Evolutionary conservation across 2,113 vertebrate genomes (phyloP), one percentile per base, ranked within the genome.

Genomic region (Panurus biarmicus): DNA sequence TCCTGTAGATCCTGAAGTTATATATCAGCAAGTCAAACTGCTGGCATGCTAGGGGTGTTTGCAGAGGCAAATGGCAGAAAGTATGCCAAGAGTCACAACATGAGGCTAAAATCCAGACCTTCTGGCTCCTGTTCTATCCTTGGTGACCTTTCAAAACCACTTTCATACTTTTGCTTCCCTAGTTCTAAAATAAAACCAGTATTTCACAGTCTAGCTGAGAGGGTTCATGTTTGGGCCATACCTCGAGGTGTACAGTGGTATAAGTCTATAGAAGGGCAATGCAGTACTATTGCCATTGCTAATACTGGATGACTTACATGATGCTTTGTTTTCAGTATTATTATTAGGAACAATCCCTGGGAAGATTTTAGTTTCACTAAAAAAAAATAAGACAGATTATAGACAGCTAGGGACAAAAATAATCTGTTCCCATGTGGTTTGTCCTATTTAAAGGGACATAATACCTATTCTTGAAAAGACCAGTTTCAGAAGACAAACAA

Each of bases 291-390:
- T 66, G 56, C 58, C 33, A 40, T 35, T 88, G 82, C 54, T 67
- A 35, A 56, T 77, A 42, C 70, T 58, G 33, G 15, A 19, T 11
- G 35, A 85, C 35, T 96, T 82, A 85, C 24, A 76, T 1, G 23
- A 93, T 14, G 4, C 67, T 91, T 95, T 74, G 50, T 85, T 82
- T 94, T 67, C 65, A 78, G 74, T 57, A 86, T 89, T 95, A 95
- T 95, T 95, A 75, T 93, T 94, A 95, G 94, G 78, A 96, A 71
- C 61, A 89, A 92, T 40, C 84, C 81, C 84, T 96, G 97, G 93
- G 96, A 96, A 97, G 91, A 92, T 95, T 93, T 87, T 93, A 10
- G 44, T 62, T 95, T 61, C 56, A 67, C 70, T 94, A 81, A 90
- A 85, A 77, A 85, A 82, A 69, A 77, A 23, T 71, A 93, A 92